Evolutionary conservation across 2,113 vertebrate genomes (phyloP).

Genomic region (Proteles cristata): DNA sequence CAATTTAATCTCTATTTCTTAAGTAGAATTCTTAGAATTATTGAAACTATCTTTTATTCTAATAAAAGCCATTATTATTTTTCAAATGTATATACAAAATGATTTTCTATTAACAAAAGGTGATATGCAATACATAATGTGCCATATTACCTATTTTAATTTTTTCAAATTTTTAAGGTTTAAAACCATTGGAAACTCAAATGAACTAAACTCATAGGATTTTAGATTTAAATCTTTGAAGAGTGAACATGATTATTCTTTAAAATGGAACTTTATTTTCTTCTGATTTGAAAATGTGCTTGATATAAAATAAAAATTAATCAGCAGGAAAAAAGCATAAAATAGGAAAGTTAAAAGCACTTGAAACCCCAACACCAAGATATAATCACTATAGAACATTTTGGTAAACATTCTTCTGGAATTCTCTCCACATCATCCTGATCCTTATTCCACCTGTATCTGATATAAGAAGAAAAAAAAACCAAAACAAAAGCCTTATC

Average conservation of each 20-base stretch:
- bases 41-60: background rate
- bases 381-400: background rate
- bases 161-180: background rate
- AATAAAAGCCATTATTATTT: background rate
- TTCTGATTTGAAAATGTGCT: background rate
- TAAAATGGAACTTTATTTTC: background rate
- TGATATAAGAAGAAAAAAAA: background rate
- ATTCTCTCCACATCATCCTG: background rate
- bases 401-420: background rate
- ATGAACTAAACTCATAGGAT: background rate
- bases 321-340: background rate
- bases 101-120: background rate
- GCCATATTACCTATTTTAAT: background rate
- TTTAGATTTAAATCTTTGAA: conserved; percentile 25
- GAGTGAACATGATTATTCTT: background rate
- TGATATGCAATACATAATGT: background rate
- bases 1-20: background rate
- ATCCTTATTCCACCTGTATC: background rate
- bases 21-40: background rate
- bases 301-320: background rate
- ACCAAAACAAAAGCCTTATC: background rate
- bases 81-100: background rate
- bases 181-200: background rate
- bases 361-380: background rate
- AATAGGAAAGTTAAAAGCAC: background rate